These are phyloP conservation scores for Climacteris rufus DNA, from an alignment of 2,113 vertebrate species.

Conservation along the genomic window DNA sequence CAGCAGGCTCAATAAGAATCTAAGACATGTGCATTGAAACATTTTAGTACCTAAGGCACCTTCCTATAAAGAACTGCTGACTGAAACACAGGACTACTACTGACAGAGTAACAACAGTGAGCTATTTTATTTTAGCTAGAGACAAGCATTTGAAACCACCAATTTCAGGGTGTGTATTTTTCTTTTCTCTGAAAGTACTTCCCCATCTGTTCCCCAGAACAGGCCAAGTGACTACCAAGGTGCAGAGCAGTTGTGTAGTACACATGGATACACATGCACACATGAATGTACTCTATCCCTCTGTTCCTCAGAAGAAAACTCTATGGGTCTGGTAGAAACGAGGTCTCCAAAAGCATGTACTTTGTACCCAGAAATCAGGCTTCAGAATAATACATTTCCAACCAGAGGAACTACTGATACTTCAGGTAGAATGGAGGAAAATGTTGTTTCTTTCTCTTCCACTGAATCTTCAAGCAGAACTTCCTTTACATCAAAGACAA, in stretches of 20 bases:
- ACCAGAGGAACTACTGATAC: not conserved
- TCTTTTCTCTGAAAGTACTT: not conserved
- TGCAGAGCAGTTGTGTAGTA: not conserved
- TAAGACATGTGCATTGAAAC: not conserved
- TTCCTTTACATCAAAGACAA: not conserved
- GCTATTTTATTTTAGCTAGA: not conserved
- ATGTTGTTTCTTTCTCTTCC: not conserved
- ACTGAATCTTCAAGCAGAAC: not conserved
- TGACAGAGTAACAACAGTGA: not conserved
- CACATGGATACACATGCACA: fast-evolving
- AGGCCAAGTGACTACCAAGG: not conserved
- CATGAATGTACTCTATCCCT: fast-evolving
- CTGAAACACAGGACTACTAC: not conserved
- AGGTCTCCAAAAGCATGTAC: not conserved
- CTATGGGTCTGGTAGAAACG: not conserved
- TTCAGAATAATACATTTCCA: not conserved
- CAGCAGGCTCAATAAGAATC: not conserved
- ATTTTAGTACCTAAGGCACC: not conserved
- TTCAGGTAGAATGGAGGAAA: not conserved
- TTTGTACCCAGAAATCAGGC: not conserved
- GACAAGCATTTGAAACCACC: not conserved
- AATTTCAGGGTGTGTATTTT: not conserved
- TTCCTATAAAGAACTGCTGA: not conserved
- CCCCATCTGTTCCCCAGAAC: not conserved
- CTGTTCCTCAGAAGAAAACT: not conserved